phyloP scores from a whole-genome alignment of 2,113 vertebrate genomes.

The Tenrec ecaudatus region DNA sequence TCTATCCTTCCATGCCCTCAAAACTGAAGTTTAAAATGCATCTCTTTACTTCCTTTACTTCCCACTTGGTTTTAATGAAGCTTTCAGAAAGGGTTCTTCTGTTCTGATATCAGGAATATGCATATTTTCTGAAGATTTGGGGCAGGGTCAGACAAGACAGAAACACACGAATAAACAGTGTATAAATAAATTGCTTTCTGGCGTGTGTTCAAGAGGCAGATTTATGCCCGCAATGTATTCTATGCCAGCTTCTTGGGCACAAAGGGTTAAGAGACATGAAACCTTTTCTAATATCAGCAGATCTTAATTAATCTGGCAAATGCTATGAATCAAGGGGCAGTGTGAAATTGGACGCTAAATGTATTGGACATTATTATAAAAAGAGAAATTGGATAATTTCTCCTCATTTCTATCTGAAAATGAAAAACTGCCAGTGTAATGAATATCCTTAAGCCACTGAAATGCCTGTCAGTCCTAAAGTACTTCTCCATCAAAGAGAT shows the following conservation, averaged over 20 bases:
- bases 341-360: slow-evolving; percentile 83
- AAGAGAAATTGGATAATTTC: slow-evolving; percentile 86
- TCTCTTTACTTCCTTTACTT: not conserved
- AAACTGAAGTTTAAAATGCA: not conserved
- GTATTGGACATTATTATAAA: slow-evolving; percentile 82
- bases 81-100: slow-evolving; percentile 9
- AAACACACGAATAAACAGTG: not conserved
- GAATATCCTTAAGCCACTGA: slow-evolving; percentile 82
- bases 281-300: slow-evolving; percentile 60
- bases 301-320: slow-evolving; percentile 73
- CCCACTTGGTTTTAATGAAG: not conserved
- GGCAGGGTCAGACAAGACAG: not conserved
- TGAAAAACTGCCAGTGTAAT: slow-evolving; percentile 84
- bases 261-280: slow-evolving; percentile 73
- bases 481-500: slow-evolving; percentile 78
- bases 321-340: slow-evolving; percentile 82
- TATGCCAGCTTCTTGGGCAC: not conserved
- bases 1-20: not conserved
- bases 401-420: slow-evolving; percentile 86
- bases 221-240: not conserved
- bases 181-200: slow-evolving; percentile 14
- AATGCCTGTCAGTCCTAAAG: slow-evolving; percentile 81
- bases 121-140: not conserved
- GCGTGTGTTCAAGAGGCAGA: not conserved
- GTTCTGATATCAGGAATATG: not conserved